Evolutionary conservation across 2,888 invertebrate species (phyloP), one percentile per base, ranked within the genome.

Genomic region (Latrodectus hesperus): DNA sequence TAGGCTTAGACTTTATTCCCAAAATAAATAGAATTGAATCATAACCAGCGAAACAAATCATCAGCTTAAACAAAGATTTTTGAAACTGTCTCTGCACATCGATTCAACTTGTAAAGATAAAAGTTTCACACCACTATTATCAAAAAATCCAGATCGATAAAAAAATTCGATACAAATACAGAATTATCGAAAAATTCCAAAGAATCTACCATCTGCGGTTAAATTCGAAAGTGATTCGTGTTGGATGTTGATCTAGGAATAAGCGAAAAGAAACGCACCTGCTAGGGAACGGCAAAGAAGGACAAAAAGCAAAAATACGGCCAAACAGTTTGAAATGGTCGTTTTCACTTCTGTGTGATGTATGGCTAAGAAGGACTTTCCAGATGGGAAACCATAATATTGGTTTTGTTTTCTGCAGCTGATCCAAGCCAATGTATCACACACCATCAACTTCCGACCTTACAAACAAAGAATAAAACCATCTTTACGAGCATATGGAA

Each of bases 361-460:
- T 84, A 84, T 84, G 84, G 77, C 77, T 53, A 77, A 84, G 38
- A 52, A 71, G 80, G 71, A 70, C 75, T 80, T 75, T 70, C 75
- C 81, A 80, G 80, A 86, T 85, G 84, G 80, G 81, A 22, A 86
- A 81, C 79, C 80, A 86, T 86, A 86, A 86, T 86, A 80, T 81
- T 80, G 76, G 86, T 81, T 86, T 86, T 86, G 86, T 86, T 86
- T 85, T 86, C 86, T 75, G 71, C 86, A 86, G 86, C 86, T 86
- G 86, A 86, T 86, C 86, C 86, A 52, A 67, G 75, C 52, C 76
- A 76, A 81, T 86, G 80, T 70, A 86, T 86, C 86, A 80, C 80
- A 74, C 65, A 71, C 79, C 78, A 65, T 76, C 74, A 72, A 80
- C 86, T 86, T 81, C 72, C 80, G 80, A 85, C 74, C 74, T 79